Evolutionary conservation across 2,888 invertebrate genomes (phyloP).

Genomic region (Prosopocoilus inquinatus): DNA sequence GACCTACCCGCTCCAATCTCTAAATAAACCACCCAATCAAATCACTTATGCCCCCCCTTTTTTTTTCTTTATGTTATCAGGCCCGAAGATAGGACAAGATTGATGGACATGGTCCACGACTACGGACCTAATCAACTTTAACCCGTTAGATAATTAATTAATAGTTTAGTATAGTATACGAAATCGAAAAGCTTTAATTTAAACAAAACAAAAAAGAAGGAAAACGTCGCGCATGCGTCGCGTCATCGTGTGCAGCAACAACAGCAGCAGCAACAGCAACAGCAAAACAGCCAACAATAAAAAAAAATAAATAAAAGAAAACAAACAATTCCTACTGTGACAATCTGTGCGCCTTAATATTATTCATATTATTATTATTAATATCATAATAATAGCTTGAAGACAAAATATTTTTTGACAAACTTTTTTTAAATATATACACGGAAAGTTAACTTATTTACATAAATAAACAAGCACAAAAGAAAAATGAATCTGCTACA

Average conservation of each 20-base stretch:
- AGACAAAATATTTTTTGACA: slow-evolving; percentile 28
- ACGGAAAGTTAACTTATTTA: slow-evolving; percentile 16
- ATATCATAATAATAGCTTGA: background rate
- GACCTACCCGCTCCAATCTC: background rate
- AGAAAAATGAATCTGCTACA: slow-evolving; percentile 2
- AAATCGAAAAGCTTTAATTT: slow-evolving; percentile 38
- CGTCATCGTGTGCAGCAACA: slow-evolving; percentile 26
- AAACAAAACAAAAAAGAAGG: slow-evolving; percentile 1
- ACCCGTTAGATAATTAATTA: slow-evolving; percentile 14
- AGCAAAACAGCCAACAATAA: background rate
- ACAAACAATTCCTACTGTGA: slow-evolving; percentile 9
- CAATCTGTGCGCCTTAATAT: slow-evolving; percentile 25
- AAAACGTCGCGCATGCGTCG: too few species aligned
- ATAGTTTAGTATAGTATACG: slow-evolving; percentile 22
- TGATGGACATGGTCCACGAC: slow-evolving; percentile 52
- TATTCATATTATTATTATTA: too few species aligned
- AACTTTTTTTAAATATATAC: background rate
- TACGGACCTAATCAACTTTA: slow-evolving; percentile 46
- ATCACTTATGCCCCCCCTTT: background rate
- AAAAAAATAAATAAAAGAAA: too few species aligned
- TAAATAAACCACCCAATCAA: background rate
- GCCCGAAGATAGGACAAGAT: slow-evolving; percentile 48
- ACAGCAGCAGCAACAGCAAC: too few species aligned
- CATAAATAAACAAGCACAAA: background rate
- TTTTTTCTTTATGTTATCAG: slow-evolving; percentile 35